These are phyloP conservation scores for Eristalis intricaria DNA, from an alignment of 2,888 invertebrate species.

Conservation along the genomic window DNA sequence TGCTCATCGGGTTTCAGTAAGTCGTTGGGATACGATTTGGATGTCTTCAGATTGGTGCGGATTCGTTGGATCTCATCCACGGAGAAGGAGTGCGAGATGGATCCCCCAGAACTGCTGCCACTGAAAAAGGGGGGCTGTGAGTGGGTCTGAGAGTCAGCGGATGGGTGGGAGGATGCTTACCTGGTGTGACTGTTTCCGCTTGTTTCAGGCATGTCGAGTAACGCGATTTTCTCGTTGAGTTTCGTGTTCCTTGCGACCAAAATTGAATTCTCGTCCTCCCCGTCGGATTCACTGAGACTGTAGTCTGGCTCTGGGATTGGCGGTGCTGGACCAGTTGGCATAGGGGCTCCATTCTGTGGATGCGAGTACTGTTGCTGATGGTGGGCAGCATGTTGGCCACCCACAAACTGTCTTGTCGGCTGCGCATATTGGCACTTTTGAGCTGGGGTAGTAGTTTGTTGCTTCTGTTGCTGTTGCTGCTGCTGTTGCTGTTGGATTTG, in stretches of 20 bases:
- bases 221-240: constrained; percentile 83
- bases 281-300: constrained; percentile 93
- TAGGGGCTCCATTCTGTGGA: constrained; percentile 74
- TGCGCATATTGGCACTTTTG: constrained; percentile 82
- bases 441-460: constrained; percentile 64
- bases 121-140: constrained; percentile 78
- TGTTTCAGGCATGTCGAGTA: constrained; percentile 83
- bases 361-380: constrained; percentile 76
- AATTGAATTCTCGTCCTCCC: constrained; percentile 84
- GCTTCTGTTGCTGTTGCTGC: constrained; percentile 70
- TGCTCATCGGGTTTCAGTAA: constrained; percentile 83
- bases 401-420: constrained; percentile 75
- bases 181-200: constrained; percentile 90
- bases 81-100: constrained; percentile 92
- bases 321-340: constrained; percentile 82
- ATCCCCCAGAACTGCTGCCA: constrained; percentile 88
- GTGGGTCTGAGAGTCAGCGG: neutral
- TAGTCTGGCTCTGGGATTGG: constrained; percentile 97
- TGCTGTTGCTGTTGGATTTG: constrained; percentile 55
- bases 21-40: constrained; percentile 93
- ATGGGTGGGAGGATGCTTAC: constrained; percentile 76
- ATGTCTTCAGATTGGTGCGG: constrained; percentile 91
- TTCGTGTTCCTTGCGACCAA: constrained; percentile 81
- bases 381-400: constrained; percentile 73
- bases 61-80: constrained; percentile 95